These are phyloP conservation scores for Colletes collaris DNA, from an alignment of 2,888 invertebrate species.

Conservation along the genomic window DNA sequence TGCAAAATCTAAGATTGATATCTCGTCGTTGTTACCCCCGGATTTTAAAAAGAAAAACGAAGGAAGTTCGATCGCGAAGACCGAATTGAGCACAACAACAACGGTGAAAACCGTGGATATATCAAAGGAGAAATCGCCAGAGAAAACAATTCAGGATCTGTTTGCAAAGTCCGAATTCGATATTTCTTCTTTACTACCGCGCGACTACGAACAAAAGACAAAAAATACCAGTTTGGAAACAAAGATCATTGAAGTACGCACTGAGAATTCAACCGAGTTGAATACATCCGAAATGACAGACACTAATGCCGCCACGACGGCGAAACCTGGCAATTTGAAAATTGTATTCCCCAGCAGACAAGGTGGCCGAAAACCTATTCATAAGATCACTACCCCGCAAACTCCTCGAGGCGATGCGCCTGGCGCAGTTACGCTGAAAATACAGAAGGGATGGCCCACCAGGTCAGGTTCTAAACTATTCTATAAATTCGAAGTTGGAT, in stretches of 20 bases:
- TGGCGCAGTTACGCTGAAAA: conserved; percentile 86
- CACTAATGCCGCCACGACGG: conserved; percentile 81
- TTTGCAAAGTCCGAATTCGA: conserved; percentile 80
- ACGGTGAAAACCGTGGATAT: conserved; percentile 25
- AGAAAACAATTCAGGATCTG: conserved; percentile 74
- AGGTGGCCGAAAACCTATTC: conserved; percentile 86
- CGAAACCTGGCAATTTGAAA: conserved; percentile 84
- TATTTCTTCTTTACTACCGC: conserved; percentile 84
- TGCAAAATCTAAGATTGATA: conserved; percentile 82
- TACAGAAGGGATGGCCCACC: conserved; percentile 93
- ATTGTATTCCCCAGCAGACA: conserved; percentile 92
- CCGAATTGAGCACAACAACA: conserved; percentile 61
- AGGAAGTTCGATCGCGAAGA: conserved; percentile 6
- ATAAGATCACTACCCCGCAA: conserved; percentile 85
- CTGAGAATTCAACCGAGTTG: conserved; percentile 39
- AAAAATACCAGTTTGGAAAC: conserved; percentile 35
- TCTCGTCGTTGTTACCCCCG: conserved; percentile 87
- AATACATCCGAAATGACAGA: conserved; percentile 80
- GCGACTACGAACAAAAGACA: conserved; percentile 84
- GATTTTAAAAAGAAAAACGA: conserved; percentile 84
- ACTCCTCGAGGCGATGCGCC: conserved; percentile 83
- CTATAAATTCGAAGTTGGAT: background rate
- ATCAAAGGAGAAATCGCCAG: conserved; percentile 66
- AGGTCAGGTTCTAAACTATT: conserved; percentile 83
- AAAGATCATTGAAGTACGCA: background rate